Conservation (phyloP, 2,113 vertebrate species). For the Corythaixoides concolor region DNA sequence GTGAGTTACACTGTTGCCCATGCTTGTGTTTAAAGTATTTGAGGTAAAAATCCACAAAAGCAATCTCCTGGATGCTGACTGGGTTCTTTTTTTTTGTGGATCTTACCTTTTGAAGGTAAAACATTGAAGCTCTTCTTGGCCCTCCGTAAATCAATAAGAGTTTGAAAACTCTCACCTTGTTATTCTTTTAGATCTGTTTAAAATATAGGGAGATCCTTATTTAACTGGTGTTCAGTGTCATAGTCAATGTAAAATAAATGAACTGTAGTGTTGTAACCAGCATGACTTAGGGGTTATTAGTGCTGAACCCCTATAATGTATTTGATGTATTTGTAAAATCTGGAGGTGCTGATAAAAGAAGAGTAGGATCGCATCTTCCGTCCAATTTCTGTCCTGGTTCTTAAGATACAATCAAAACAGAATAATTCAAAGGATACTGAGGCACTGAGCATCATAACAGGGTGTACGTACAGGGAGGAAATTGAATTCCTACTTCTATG, state of each 20-base stretch:
- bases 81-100: neutral
- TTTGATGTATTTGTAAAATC: neutral
- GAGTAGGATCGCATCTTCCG: neutral
- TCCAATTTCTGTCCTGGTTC: neutral
- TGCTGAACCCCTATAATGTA: neutral
- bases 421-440: neutral
- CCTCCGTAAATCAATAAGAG: neutral
- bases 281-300: neutral
- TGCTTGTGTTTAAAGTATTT: neutral
- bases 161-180: neutral
- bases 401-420: neutral
- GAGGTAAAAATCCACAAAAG: neutral
- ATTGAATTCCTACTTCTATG: neutral
- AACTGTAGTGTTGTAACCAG: neutral
- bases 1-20: neutral
- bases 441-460: neutral
- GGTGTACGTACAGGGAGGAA: neutral
- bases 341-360: neutral
- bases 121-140: neutral
- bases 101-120: neutral
- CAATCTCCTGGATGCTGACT: neutral
- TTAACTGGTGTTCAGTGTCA: neutral
- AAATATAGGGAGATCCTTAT: neutral
- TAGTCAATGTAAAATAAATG: neutral
- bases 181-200: neutral